Conservation (phyloP, 1,140 invertebrate species). For the Thalassaphorura encarpata region DNA sequence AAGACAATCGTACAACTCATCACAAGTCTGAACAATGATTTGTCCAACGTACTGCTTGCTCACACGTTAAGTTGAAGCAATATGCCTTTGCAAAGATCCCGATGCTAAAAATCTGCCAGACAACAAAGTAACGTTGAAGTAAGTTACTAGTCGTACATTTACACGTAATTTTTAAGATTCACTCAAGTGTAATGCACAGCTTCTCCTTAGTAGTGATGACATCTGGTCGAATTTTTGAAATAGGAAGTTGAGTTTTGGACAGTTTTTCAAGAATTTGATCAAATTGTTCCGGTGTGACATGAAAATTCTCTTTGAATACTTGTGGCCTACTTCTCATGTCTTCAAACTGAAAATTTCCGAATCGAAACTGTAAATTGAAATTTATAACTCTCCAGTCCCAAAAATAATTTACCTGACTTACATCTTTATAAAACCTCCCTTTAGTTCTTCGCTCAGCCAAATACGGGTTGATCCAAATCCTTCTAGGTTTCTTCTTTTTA, state of each 20-base stretch:
- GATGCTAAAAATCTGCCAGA: neutral
- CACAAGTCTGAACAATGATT: neutral
- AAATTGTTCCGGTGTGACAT: neutral
- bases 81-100: neutral
- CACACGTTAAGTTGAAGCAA: neutral
- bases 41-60: neutral
- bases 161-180: neutral
- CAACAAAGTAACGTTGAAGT: neutral
- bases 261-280: neutral
- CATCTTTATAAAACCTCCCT: neutral
- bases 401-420: neutral
- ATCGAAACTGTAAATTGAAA: neutral
- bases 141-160: neutral
- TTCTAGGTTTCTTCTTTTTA: neutral
- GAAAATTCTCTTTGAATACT: neutral
- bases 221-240: neutral
- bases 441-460: neutral
- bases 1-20: neutral
- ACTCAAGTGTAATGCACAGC: neutral
- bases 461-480: neutral
- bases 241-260: neutral
- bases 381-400: too few relatives aligned
- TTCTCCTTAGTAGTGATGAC: neutral
- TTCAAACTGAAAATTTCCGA: neutral
- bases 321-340: neutral